Evolutionary conservation across 2,888 invertebrate species (phyloP).

Genomic region (Cheilosia vulpina): DNA sequence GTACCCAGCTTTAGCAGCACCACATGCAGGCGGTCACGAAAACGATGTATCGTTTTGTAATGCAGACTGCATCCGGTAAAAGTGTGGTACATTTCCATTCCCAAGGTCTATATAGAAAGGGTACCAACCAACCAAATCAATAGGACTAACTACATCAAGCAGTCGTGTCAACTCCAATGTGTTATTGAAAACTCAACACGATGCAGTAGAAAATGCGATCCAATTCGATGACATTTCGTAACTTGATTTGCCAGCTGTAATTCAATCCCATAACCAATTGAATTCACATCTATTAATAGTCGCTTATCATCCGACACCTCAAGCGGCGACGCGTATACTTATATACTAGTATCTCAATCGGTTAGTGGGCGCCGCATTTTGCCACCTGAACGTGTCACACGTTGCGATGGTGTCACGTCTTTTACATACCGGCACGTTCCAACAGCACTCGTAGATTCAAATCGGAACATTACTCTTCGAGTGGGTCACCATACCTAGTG

Average conservation of each 20-base stretch:
- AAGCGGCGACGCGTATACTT: neutral
- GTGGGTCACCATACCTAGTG: conserved; percentile 52
- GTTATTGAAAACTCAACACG: neutral
- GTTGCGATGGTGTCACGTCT: conserved; percentile 60
- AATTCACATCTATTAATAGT: conserved; percentile 62
- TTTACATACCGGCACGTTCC: conserved; percentile 67
- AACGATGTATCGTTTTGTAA: no score
- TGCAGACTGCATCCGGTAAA: no score
- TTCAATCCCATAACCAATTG: neutral
- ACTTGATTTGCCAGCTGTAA: neutral
- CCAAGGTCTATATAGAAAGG: no score
- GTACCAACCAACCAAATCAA: no score
- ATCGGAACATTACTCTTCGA: conserved; percentile 44
- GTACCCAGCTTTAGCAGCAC: no score
- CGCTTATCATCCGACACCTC: conserved; percentile 40
- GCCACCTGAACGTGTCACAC: conserved; percentile 55
- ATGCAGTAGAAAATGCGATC: neutral
- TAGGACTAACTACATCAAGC: no score
- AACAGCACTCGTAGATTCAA: conserved; percentile 32
- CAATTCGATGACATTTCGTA: conserved; percentile 1
- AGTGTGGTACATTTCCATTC: no score
- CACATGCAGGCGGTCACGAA: no score
- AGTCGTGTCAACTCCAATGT: no score
- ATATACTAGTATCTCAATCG: neutral
- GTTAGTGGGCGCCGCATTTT: conserved; percentile 58